Evolutionary conservation across 2,888 invertebrate species (phyloP).

Genomic region (Plebejus melissa): DNA sequence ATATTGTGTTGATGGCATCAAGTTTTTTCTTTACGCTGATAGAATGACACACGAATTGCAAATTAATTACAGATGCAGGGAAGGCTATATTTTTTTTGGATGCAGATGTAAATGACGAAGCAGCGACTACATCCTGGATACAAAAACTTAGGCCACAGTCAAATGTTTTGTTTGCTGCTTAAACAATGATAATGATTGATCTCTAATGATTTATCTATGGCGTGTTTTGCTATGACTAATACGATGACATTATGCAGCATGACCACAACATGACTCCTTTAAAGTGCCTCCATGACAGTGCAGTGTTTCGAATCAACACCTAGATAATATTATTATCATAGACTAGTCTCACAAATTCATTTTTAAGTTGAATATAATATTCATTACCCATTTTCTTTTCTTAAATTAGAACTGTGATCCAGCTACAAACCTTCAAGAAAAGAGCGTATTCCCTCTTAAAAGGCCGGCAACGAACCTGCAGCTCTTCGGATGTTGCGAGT

Average conservation of each 20-base stretch:
- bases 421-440: too few species aligned
- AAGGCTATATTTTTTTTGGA: not conserved
- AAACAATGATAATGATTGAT: not conserved
- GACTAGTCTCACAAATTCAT: too few species aligned
- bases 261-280: not conserved
- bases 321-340: not conserved
- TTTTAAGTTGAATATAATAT: not conserved
- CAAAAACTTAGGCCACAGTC: not conserved
- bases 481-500: too few species aligned
- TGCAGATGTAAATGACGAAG: not conserved
- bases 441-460: too few species aligned
- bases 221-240: constrained; percentile 18
- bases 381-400: not conserved
- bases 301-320: not conserved
- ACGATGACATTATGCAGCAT: constrained; percentile 3
- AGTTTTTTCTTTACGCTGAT: not conserved
- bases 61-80: constrained; percentile 5
- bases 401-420: not conserved
- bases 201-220: constrained; percentile 11
- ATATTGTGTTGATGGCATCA: not conserved
- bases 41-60: constrained; percentile 10
- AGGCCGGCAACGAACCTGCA: too few species aligned
- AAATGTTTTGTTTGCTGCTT: not conserved
- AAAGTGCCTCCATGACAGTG: not conserved
- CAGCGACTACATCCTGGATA: not conserved